phyloP scores from a whole-genome alignment of 30 jellyfish, hydroid and myxozoan species.

The Cassiopea xamachana region DNA sequence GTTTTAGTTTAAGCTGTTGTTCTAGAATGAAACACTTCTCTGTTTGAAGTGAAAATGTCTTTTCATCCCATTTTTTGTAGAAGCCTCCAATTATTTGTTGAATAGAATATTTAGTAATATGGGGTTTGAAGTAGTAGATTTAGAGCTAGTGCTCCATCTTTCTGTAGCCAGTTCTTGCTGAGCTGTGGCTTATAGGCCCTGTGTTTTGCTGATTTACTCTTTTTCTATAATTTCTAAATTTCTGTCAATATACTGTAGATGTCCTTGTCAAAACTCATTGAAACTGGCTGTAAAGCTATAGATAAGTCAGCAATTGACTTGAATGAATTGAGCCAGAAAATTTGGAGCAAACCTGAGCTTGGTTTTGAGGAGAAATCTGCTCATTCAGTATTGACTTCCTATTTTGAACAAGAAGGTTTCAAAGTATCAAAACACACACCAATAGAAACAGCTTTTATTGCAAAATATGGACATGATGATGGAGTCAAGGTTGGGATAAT shows the following conservation, averaged over 20 bases:
- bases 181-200: too few species aligned
- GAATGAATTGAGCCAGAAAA: constrained; percentile 57
- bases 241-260: neutral
- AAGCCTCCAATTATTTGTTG: too few species aligned
- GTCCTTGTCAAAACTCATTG: constrained; percentile 35
- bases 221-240: neutral
- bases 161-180: too few species aligned
- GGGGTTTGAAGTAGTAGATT: too few species aligned
- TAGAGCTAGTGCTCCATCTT: too few species aligned
- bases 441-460: constrained; percentile 77
- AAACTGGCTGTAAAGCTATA: constrained; percentile 53
- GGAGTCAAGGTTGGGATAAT: constrained; percentile 79
- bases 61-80: too few species aligned
- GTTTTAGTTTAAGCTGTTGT: too few species aligned
- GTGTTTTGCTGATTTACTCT: neutral
- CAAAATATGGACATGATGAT: constrained; percentile 60
- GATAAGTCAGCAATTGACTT: constrained; percentile 42
- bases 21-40: too few species aligned
- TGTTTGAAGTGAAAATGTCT: too few species aligned
- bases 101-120: too few species aligned
- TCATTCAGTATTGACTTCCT: constrained; percentile 61
- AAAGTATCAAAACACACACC: constrained; percentile 67
- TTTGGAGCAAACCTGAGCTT: constrained; percentile 81
- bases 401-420: constrained; percentile 68
- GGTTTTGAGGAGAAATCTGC: constrained; percentile 72